These are phyloP conservation scores for Phasia obesa DNA, from an alignment of 2,888 invertebrate genomes.

Conservation along the genomic window DNA sequence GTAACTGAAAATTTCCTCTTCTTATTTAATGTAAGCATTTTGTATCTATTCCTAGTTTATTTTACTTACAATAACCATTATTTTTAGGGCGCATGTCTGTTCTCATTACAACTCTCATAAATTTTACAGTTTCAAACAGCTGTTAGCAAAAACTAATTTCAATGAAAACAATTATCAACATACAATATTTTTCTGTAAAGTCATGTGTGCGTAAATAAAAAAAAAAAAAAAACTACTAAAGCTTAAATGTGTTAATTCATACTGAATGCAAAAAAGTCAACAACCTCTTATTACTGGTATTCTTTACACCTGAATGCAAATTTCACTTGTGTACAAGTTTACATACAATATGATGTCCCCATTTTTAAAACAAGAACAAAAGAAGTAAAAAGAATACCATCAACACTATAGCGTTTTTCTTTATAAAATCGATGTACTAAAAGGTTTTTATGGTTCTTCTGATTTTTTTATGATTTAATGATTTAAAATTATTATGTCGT, in stretches of 20 bases:
- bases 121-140: constrained; percentile 36
- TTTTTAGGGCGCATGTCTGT: constrained; percentile 46
- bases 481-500: too few relatives aligned
- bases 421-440: too few relatives aligned
- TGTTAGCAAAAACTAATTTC: constrained; percentile 28
- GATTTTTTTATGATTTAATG: too few relatives aligned
- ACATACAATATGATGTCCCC: too few relatives aligned
- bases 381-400: too few relatives aligned
- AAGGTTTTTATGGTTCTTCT: too few relatives aligned
- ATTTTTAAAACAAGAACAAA: too few relatives aligned
- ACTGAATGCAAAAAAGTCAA: constrained; percentile 47
- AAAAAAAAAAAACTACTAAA: background rate
- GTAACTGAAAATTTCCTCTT: too few relatives aligned
- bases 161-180: constrained; percentile 9
- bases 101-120: constrained; percentile 1
- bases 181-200: background rate
- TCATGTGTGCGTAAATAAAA: background rate
- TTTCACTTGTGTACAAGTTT: background rate
- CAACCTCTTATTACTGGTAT: constrained; percentile 50
- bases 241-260: background rate
- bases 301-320: constrained; percentile 8
- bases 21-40: too few relatives aligned
- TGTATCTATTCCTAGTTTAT: constrained; percentile 6
- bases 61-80: background rate
- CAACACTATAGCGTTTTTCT: too few relatives aligned